Percentiles rank a stretch among this genome's conserved stretches.
These are phyloP conservation scores for Nibea coibor DNA, from an alignment of 2,113 vertebrate species.

Conservation along the genomic window DNA sequence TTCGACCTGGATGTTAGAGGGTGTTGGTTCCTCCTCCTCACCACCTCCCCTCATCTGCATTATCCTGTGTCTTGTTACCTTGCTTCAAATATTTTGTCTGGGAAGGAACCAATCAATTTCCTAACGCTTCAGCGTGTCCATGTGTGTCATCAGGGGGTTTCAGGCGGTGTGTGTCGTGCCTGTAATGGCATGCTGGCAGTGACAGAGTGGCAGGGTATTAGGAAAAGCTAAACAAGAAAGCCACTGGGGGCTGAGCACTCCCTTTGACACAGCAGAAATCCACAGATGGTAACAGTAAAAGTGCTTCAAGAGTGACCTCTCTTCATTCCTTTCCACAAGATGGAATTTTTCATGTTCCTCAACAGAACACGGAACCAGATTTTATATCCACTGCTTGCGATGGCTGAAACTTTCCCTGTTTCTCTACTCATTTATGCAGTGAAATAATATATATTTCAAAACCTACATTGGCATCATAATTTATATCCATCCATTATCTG, in stretches of 20 bases:
- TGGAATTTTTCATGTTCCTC: slow-evolving; percentile 36
- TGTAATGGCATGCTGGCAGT: slow-evolving; percentile 30
- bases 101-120: slow-evolving; percentile 80
- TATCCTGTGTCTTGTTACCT: slow-evolving; percentile 70
- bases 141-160: slow-evolving; percentile 35
- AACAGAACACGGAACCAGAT: slow-evolving; percentile 8
- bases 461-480: too few relatives aligned
- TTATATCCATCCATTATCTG: too few relatives aligned
- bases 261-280: slow-evolving; percentile 56
- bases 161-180: slow-evolving; percentile 36
- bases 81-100: slow-evolving; percentile 84
- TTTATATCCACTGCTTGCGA: neutral
- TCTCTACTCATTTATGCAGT: neutral
- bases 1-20: slow-evolving; percentile 22
- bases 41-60: slow-evolving; percentile 30
- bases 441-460: neutral
- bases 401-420: neutral
- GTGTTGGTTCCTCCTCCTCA: slow-evolving; percentile 7
- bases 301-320: slow-evolving; percentile 22
- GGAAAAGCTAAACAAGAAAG: slow-evolving; percentile 60
- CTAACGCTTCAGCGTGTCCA: slow-evolving; percentile 54
- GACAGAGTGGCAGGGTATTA: slow-evolving; percentile 49
- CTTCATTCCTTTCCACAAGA: slow-evolving; percentile 35
- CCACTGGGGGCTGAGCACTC: slow-evolving; percentile 54
- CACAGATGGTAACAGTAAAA: slow-evolving; percentile 69